Conservation (phyloP, 2,888 invertebrate genomes). For the Tipula confusa region DNA sequence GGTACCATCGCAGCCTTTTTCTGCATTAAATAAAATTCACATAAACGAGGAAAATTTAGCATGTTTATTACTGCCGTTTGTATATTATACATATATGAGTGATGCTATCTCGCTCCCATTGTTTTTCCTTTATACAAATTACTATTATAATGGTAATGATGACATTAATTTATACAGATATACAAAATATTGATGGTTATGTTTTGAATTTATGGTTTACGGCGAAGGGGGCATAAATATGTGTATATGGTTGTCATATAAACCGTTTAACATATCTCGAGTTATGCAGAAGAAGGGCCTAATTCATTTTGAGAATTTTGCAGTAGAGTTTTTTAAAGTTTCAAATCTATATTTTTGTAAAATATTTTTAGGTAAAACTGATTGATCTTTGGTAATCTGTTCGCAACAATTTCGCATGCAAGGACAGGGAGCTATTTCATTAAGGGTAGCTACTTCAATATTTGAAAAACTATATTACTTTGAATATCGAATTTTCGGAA, state of each 20-base stretch:
- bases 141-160: neutral
- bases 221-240: neutral
- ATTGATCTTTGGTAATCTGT: too few species aligned
- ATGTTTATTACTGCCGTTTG: neutral
- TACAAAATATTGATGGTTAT: conserved; percentile 12
- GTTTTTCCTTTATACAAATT: neutral
- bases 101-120: neutral
- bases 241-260: neutral
- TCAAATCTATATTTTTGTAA: too few species aligned
- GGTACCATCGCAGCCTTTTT: neutral
- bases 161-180: conserved; percentile 25
- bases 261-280: neutral
- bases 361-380: too few species aligned
- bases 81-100: neutral
- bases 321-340: too few species aligned
- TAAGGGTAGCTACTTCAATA: too few species aligned
- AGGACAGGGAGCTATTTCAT: too few species aligned
- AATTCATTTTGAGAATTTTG: too few species aligned
- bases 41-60: neutral
- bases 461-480: too few species aligned
- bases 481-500: too few species aligned
- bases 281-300: too few species aligned
- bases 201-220: neutral
- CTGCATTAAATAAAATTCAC: conserved; percentile 3
- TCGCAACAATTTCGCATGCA: too few species aligned